Percentiles rank a stretch among this genome's conserved stretches.
Conservation (phyloP, 2,113 vertebrate genomes). For the Prunella himalayana region DNA sequence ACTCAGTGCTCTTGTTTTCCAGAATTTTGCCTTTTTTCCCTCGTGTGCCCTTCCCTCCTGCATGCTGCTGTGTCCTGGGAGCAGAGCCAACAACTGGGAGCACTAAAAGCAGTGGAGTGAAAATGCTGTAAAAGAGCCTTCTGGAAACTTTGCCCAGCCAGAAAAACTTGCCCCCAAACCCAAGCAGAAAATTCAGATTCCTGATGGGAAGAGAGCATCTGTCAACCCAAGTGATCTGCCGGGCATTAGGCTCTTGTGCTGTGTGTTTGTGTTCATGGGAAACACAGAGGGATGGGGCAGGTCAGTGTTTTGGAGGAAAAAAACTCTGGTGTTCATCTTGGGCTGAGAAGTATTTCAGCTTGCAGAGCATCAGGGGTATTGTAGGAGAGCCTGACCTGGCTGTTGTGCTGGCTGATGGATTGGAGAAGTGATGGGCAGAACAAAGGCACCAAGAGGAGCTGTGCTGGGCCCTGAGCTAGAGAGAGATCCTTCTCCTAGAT, state of each 20-base stretch:
- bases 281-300: background rate
- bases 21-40: background rate
- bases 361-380: background rate
- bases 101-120: slow-evolving; percentile 11
- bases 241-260: background rate
- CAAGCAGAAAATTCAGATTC: background rate
- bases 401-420: background rate
- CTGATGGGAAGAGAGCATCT: background rate
- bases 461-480: background rate
- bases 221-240: background rate
- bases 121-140: slow-evolving; percentile 20
- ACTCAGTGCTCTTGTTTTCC: background rate
- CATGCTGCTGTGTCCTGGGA: slow-evolving; percentile 23
- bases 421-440: background rate
- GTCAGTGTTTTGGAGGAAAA: background rate
- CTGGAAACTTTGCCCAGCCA: slow-evolving; percentile 30
- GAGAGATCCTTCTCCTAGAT: background rate
- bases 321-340: background rate
- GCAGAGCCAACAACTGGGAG: slow-evolving; percentile 19
- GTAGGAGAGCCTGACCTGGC: background rate
- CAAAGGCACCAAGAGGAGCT: accelerated
- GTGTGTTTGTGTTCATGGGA: background rate
- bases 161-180: slow-evolving; percentile 13
- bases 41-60: background rate
- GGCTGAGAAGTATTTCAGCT: background rate